phyloP scores from a whole-genome alignment of 2,888 invertebrate genomes.

The Polyploca ridens region DNA sequence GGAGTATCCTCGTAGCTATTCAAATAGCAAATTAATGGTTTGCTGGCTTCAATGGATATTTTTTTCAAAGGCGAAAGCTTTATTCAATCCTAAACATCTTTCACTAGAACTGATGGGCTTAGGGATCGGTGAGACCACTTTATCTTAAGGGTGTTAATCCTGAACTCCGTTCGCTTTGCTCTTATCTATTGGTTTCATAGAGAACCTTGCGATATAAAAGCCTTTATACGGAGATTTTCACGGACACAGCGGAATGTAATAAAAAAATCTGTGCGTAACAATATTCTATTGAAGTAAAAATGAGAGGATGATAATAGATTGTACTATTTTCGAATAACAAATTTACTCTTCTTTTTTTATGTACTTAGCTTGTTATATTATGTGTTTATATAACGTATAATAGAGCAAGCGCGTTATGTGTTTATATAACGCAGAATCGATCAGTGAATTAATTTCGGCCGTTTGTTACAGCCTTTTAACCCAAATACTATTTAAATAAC shows the following conservation, averaged over 20 bases:
- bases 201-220: slow-evolving; percentile 21
- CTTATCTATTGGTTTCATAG: slow-evolving; percentile 45
- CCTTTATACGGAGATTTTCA: slow-evolving; percentile 34
- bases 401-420: too few species aligned
- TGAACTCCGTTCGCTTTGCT: slow-evolving; percentile 38
- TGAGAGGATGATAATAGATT: neutral
- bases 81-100: slow-evolving; percentile 50
- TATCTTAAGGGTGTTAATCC: slow-evolving; percentile 56
- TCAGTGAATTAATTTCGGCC: too few species aligned
- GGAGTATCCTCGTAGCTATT: slow-evolving; percentile 41
- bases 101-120: slow-evolving; percentile 45
- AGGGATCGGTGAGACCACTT: slow-evolving; percentile 42
- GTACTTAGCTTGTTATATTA: neutral
- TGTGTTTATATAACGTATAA: too few species aligned
- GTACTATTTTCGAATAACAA: neutral
- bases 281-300: slow-evolving; percentile 5
- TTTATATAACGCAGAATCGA: too few species aligned
- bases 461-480: too few species aligned
- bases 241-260: slow-evolving; percentile 17
- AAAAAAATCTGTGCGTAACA: neutral
- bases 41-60: slow-evolving; percentile 38
- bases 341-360: neutral
- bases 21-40: slow-evolving; percentile 40
- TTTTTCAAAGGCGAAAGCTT: slow-evolving; percentile 42
- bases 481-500: too few species aligned